phyloP scores from a whole-genome alignment of 1,140 invertebrate species.

The Drosophila neocordata region DNA sequence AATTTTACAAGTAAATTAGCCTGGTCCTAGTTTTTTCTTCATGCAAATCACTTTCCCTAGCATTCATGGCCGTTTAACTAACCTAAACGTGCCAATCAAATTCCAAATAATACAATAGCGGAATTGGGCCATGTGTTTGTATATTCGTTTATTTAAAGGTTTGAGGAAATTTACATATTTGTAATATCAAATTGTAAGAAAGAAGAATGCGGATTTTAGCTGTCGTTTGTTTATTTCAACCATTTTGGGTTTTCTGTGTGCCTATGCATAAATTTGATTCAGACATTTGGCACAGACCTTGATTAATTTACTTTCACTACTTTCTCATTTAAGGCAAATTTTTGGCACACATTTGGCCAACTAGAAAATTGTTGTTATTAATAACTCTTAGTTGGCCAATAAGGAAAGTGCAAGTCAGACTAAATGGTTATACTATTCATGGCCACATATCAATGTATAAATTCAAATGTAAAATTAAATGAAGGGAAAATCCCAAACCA shows the following conservation, averaged over 20 bases:
- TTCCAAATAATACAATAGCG: background rate
- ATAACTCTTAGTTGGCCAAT: slow-evolving; percentile 18
- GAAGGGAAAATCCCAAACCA: slow-evolving; percentile 7
- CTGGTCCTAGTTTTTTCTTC: too few relatives aligned
- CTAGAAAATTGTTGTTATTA: slow-evolving; percentile 14
- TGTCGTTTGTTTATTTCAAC: slow-evolving; percentile 6
- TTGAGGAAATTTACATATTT: slow-evolving; percentile 10
- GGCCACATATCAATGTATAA: background rate
- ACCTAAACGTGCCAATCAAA: background rate
- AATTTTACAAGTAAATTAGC: background rate
- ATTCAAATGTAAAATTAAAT: slow-evolving; percentile 27
- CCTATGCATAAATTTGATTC: slow-evolving; percentile 14
- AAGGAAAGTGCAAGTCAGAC: slow-evolving; percentile 4
- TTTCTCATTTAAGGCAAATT: background rate
- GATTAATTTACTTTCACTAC: slow-evolving; percentile 22
- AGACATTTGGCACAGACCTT: slow-evolving; percentile 1
- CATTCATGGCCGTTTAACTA: background rate
- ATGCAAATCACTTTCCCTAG: background rate
- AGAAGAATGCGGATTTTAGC: slow-evolving; percentile 8
- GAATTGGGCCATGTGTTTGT: background rate
- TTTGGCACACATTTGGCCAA: background rate
- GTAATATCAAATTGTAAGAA: background rate
- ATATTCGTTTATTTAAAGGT: background rate
- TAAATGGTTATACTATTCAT: slow-evolving; percentile 16
- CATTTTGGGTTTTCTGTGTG: slow-evolving; percentile 1